Base-by-base conservation (phyloP, 2,888 invertebrate genomes). In the Penaeus monodon region DNA sequence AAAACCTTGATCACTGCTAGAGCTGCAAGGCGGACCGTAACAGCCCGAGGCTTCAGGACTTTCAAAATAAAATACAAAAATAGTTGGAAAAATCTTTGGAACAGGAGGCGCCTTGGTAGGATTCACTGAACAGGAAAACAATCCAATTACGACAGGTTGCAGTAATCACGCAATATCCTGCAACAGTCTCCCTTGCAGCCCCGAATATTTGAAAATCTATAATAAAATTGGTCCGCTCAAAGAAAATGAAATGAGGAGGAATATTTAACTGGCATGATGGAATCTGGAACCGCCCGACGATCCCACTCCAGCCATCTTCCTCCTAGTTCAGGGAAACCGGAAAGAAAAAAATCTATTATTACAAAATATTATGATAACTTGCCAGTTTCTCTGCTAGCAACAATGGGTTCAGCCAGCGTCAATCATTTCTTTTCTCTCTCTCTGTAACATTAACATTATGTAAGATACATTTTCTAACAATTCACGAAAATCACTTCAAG, bases 181-280 rank as follows among this genome's bases (percentile, higher is more conserved):
- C 29, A 29, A 81, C 70, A 78, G 86, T 82, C 77, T 68, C 63
- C 70, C 86, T 86, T 82, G 57, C 82, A 86, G 86, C 81, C 80
- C 81, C 68, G 57, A 27, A 77, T 78, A 78, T 78, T 86, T 73
- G 79, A 57, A 77, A 82, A 29, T 86, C 73, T 86, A 86, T 86
- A 65, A 86, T n/a, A n/a, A 86, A 86, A 86, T 86, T 86, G 86
- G 86, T 86, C 86, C 86, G 86, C 86, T 81, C 86, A 86, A 86
- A 86, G 86, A 86, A 86, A 86, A 86, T 82, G 49, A 86, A 86
- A 86, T 82, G 81, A 86, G 80, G 38, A 81, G 64, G 68, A 77
- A 81, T 66, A 81, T 49, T n/a, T 81, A 68, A 86, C 85, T 73
- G 73, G 81, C 81, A 49, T 57, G 57, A 57, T 57, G 57, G 57